Evolutionary conservation across 2,797 vertebrate species (phyloP).

Genomic region (Tarsius wallacei): DNA sequence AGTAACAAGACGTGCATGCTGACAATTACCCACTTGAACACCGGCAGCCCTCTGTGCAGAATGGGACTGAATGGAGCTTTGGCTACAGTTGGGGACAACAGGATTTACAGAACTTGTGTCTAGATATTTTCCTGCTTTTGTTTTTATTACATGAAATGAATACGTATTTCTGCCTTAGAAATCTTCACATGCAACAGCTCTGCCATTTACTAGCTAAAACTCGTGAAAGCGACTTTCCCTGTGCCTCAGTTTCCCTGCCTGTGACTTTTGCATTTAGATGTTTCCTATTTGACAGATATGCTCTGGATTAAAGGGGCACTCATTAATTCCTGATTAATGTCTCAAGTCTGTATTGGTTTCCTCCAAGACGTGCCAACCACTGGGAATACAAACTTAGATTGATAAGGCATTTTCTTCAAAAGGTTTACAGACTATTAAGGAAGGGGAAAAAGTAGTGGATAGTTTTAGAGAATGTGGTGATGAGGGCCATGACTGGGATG

Average conservation of each 20-base stretch:
- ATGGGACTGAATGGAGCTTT: neutral
- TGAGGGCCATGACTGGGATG: neutral
- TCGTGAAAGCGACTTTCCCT: neutral
- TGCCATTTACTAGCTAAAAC: neutral
- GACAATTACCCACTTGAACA: no score
- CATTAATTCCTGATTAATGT: neutral
- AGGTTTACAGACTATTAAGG: neutral
- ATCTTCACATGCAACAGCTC: neutral
- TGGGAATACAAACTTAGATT: neutral
- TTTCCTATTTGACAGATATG: neutral
- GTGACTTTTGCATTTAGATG: neutral
- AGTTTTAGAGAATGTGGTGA: neutral
- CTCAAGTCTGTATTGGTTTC: neutral
- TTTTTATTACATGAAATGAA: neutral
- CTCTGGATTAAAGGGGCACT: neutral
- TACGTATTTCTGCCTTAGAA: neutral
- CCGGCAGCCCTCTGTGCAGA: neutral
- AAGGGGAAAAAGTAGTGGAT: neutral
- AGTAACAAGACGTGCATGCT: rapidly evolving
- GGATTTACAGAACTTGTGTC: neutral
- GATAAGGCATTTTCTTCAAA: neutral
- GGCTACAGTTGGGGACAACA: neutral
- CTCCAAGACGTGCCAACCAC: neutral
- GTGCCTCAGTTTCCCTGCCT: neutral
- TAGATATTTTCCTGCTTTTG: neutral